A percentile compares a stretch with the other conserved stretches of the same genome.
phyloP scores from a whole-genome alignment of 2,113 vertebrate genomes.

The Serinus canaria region DNA sequence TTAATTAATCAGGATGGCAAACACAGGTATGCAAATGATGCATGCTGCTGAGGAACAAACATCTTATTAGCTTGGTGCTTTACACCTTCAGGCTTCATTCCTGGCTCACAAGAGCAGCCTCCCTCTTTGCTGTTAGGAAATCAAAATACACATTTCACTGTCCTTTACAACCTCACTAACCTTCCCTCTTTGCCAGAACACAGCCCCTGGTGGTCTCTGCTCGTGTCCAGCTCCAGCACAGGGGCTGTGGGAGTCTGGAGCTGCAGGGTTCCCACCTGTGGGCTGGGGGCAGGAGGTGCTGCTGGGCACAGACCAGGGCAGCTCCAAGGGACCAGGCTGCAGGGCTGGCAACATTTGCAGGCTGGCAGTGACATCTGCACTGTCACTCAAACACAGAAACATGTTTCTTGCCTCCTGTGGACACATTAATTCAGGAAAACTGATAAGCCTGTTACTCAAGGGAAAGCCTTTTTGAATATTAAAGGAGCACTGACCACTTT shows the following conservation, averaged over 20 bases:
- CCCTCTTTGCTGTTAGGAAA: not conserved
- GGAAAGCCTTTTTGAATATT: slow-evolving; percentile 57
- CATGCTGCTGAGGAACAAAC: not conserved
- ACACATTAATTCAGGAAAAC: slow-evolving; percentile 67
- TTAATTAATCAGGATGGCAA: not conserved
- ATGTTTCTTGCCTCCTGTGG: slow-evolving; percentile 50
- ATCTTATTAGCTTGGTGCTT: not conserved
- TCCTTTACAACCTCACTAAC: not conserved
- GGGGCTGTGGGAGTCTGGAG: not conserved
- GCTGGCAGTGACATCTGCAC: slow-evolving; percentile 29
- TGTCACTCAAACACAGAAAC: slow-evolving; percentile 65
- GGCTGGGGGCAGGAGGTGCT: not conserved
- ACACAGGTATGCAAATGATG: not conserved
- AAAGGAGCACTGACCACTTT: slow-evolving; percentile 56
- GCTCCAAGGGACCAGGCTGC: not conserved
- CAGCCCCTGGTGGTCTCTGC: not conserved
- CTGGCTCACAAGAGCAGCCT: not conserved
- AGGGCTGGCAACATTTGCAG: not conserved
- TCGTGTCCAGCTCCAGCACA: not conserved
- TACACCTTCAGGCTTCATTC: not conserved
- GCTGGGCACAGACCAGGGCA: not conserved
- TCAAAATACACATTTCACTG: not conserved
- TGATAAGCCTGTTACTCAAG: slow-evolving; percentile 52
- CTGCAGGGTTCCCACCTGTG: not conserved
- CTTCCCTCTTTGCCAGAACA: not conserved